Evolutionary conservation across 2,797 vertebrate genomes (phyloP).

Genomic region (Buceros bicornis): DNA sequence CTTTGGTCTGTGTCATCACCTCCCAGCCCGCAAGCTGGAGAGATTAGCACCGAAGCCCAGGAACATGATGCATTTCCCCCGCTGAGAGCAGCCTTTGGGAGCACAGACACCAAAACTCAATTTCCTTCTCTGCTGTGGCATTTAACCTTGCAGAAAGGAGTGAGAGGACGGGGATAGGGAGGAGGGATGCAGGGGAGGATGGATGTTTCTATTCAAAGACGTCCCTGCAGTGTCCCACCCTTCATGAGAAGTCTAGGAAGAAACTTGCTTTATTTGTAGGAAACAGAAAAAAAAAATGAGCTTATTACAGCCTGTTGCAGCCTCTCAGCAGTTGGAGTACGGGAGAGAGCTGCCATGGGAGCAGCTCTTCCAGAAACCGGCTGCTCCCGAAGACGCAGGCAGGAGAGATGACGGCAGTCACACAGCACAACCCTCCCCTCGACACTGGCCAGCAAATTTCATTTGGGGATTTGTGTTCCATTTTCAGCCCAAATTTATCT

Average conservation of each 20-base stretch:
- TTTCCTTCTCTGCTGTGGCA: neutral
- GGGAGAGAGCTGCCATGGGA: neutral
- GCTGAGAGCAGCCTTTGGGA: slow-evolving; percentile 2
- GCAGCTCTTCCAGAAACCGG: neutral
- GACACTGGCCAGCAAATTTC: neutral
- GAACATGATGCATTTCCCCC: neutral
- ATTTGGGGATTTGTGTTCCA: neutral
- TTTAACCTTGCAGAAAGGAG: neutral
- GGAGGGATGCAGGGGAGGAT: neutral
- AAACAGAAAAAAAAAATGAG: neutral
- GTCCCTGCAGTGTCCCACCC: fast-evolving
- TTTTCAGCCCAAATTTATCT: neutral
- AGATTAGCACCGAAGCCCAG: neutral
- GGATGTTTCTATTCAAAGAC: neutral
- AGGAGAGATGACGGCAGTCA: neutral
- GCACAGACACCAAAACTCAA: slow-evolving; percentile 33
- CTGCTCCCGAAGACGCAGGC: neutral
- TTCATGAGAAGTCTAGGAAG: neutral
- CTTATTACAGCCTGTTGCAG: neutral
- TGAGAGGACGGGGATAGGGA: neutral
- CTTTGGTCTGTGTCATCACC: neutral
- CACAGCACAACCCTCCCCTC: fast-evolving
- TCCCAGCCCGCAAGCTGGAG: neutral
- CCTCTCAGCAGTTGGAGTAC: neutral
- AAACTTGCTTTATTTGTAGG: neutral